phyloP scores from a whole-genome alignment of 1,140 invertebrate genomes.

The Microplitis mediator region DNA sequence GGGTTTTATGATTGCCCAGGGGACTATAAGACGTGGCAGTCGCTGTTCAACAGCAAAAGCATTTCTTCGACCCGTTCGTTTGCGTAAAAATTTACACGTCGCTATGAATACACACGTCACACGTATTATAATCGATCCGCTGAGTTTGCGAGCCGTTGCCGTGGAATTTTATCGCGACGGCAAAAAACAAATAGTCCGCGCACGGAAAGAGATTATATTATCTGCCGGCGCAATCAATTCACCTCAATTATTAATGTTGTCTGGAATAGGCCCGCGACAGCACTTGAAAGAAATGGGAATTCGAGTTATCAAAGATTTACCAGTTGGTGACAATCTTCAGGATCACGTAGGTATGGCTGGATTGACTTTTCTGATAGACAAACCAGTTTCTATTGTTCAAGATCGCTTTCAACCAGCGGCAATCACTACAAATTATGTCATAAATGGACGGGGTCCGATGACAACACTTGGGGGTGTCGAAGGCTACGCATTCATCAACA shows the following conservation, averaged over 20 bases:
- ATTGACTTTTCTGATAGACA: conserved; percentile 77
- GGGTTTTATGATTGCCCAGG: conserved; percentile 89
- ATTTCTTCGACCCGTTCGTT: conserved; percentile 79
- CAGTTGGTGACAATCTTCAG: conserved; percentile 78
- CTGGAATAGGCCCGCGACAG: conserved; percentile 80
- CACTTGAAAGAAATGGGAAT: conserved; percentile 76
- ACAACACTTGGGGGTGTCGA: conserved; percentile 84
- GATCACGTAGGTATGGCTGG: conserved; percentile 85
- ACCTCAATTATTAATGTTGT: conserved; percentile 85
- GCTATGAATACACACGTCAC: conserved; percentile 79
- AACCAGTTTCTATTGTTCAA: conserved; percentile 79
- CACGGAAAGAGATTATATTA: conserved; percentile 78
- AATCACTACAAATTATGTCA: conserved; percentile 79
- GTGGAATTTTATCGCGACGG: conserved; percentile 79
- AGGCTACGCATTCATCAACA: conserved; percentile 84
- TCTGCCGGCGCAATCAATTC: conserved; percentile 81
- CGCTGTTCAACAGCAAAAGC: conserved; percentile 91
- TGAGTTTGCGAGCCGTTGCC: conserved; percentile 73
- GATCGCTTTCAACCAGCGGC: conserved; percentile 73
- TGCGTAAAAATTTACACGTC: conserved; percentile 79
- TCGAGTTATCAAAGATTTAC: conserved; percentile 74
- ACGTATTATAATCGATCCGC: conserved; percentile 72
- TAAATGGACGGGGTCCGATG: conserved; percentile 80
- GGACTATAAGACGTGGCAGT: conserved; percentile 82
- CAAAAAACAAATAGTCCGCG: conserved; percentile 68